These are phyloP conservation scores for Lydus trimaculatus DNA, from an alignment of 2,888 invertebrate genomes.

Conservation along the genomic window DNA sequence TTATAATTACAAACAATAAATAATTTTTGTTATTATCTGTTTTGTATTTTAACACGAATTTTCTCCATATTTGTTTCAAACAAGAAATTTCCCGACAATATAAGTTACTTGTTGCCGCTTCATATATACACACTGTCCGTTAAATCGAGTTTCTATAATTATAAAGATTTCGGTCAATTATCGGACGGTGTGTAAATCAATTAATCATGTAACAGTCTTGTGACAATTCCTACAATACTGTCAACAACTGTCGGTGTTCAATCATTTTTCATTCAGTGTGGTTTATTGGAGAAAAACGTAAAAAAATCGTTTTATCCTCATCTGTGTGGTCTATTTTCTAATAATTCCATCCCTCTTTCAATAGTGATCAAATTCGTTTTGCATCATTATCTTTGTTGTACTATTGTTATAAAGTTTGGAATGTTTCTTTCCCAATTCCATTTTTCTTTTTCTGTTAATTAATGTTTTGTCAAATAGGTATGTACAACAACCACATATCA, in stretches of 20 bases:
- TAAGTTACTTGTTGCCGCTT: no score
- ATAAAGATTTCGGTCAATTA: background rate
- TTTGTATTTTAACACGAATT: background rate
- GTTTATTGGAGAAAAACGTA: constrained; percentile 28
- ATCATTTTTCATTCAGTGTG: constrained; percentile 39
- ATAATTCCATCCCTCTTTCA: background rate
- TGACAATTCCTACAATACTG: constrained; percentile 38
- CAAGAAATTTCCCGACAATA: no score
- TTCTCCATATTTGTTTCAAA: no score
- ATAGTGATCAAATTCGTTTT: constrained; percentile 29
- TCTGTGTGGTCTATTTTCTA: background rate
- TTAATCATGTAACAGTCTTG: constrained; percentile 37
- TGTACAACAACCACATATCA: no score
- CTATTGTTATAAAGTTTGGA: constrained; percentile 5
- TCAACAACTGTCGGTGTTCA: constrained; percentile 37
- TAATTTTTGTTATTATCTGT: background rate
- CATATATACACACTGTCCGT: no score
- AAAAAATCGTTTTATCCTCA: constrained; percentile 17
- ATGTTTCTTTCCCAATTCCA: constrained; percentile 7
- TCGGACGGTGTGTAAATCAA: constrained; percentile 13
- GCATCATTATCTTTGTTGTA: constrained; percentile 29
- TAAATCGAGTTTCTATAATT: no score
- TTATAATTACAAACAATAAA: background rate
- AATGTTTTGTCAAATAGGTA: no score
- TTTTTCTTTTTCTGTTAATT: background rate